phyloP scores from a whole-genome alignment of 2,888 invertebrate genomes.

The Quadriops clusia region DNA sequence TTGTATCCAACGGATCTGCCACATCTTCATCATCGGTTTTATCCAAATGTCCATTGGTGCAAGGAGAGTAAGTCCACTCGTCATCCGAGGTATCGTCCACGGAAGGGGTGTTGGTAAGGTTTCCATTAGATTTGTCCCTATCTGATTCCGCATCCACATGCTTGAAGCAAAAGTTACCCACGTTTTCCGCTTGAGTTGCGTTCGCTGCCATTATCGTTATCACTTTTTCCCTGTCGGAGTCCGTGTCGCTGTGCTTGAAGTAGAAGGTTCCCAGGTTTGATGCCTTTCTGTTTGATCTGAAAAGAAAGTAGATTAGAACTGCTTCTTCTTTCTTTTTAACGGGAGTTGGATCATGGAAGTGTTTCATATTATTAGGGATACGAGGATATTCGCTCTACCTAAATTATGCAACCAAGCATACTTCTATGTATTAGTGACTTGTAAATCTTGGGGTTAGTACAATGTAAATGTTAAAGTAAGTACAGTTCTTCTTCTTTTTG shows the following conservation, averaged over 20 bases:
- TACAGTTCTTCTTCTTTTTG: no score
- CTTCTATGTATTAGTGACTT: no score
- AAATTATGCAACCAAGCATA: no score
- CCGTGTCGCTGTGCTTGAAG: constrained; percentile 77
- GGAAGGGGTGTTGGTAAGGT: constrained; percentile 22
- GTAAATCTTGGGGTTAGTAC: no score
- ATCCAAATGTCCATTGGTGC: constrained; percentile 28
- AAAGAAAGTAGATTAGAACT: constrained; percentile 10
- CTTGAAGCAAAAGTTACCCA: constrained; percentile 74
- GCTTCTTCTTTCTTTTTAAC: no score
- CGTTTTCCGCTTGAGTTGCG: no score
- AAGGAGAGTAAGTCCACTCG: constrained; percentile 57
- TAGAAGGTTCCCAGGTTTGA: constrained; percentile 77
- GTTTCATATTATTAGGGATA: no score
- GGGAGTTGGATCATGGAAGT: no score
- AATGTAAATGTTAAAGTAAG: no score
- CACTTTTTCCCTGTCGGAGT: constrained; percentile 58
- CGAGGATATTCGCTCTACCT: no score
- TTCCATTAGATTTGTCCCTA: constrained; percentile 39
- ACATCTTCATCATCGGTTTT: constrained; percentile 18
- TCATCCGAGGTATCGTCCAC: constrained; percentile 53
- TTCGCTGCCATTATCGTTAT: neutral
- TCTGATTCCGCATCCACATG: constrained; percentile 82
- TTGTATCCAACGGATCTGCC: constrained; percentile 16
- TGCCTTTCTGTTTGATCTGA: constrained; percentile 60